Percentiles rank a stretch among this genome's conserved stretches.
Conservation (phyloP, 2,888 invertebrate genomes). For the Mantis religiosa region DNA sequence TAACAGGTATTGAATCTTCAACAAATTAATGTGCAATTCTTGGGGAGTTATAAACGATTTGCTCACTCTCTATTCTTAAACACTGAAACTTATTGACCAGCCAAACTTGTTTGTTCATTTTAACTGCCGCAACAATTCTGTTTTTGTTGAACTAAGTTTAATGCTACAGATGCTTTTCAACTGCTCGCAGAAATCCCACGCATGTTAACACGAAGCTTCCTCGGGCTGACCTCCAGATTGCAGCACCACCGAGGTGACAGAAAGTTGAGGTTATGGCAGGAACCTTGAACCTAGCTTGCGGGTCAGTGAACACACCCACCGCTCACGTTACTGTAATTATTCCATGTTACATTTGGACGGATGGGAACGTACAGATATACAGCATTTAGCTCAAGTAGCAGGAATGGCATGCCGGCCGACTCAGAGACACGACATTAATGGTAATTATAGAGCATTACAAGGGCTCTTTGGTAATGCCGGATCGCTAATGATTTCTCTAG, state of each 20-base stretch:
- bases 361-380: not conserved
- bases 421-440: not conserved
- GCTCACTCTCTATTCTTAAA: too few relatives aligned
- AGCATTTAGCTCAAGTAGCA: not conserved
- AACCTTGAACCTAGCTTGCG: not conserved
- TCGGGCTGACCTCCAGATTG: not conserved
- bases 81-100: too few relatives aligned
- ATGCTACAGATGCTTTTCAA: not conserved
- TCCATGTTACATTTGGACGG: not conserved
- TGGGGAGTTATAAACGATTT: too few relatives aligned
- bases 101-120: too few relatives aligned
- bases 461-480: not conserved
- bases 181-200: not conserved
- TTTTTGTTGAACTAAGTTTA: not conserved
- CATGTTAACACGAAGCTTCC: not conserved
- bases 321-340: not conserved
- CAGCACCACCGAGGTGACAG: not conserved
- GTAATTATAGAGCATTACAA: not conserved
- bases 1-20: too few relatives aligned
- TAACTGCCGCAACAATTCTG: too few relatives aligned
- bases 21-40: too few relatives aligned
- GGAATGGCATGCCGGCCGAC: not conserved
- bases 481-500: not conserved
- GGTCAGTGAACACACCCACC: not conserved
- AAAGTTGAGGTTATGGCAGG: not conserved